Base-by-base conservation (phyloP, 2,797 vertebrate genomes). In the Synanceia verrucosa region DNA sequence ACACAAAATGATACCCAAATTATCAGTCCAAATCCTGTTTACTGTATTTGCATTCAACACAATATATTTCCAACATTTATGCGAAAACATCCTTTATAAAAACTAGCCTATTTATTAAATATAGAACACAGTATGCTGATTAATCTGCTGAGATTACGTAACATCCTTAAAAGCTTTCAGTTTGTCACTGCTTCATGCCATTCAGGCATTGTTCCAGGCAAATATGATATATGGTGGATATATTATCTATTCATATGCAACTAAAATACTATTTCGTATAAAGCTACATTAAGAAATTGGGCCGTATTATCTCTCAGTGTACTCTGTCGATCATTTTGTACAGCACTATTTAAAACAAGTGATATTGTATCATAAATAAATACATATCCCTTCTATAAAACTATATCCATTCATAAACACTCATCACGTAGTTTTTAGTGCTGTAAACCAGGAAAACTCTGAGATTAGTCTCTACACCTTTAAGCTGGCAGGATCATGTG, bases 101-200 rank as follows among this genome's bases (percentile, higher is more conserved):
- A 93, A 89, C 82, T 88, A 90, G 46, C 81, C 81, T 85, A 87
- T 88, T 89, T 84, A 89, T 84, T 91, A 90, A 93, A 93, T 93
- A 91, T 92, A 91, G 83, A 91, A 88, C 83, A 88, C 64, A 73
- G 64, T 73, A 86, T 79, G 65, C 72, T 74, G 84, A 91, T 85
- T 91, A 86, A 73, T 87, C 78, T 82, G 75, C 61, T 71, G 66
- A 86, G 79, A 88, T 86, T 84, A 83, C 70, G 78, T 87, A 83
- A 82, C 19, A 11, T 82, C 69, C 69, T 87, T 88, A 81, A 91
- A 89, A 88, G 79, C 79, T 77, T 79, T 81, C 80, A 81, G 36
- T 71, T 43, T 62, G 52, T 84, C 72, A 69, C 59, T 76, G 65
- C 72, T 82, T 78, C 62, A 72, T 65, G 41, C 85, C 70, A 61